A percentile compares a stretch with the other conserved stretches of the same genome.
phyloP scores from a whole-genome alignment of 2,888 invertebrate species.

The Metallyticus violacea region DNA sequence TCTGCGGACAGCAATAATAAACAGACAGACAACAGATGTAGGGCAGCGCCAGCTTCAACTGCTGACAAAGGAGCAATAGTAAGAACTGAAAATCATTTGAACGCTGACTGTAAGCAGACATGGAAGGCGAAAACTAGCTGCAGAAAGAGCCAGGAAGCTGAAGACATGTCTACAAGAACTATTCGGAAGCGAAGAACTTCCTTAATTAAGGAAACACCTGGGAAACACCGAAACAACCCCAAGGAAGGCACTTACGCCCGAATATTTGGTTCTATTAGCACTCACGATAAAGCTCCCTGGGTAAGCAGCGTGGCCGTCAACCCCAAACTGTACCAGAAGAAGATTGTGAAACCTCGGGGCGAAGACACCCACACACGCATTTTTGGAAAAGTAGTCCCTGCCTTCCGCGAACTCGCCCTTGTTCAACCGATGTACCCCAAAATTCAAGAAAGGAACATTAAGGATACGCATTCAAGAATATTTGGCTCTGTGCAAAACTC shows the following conservation, averaged over 20 bases:
- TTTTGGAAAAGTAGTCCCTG: background rate
- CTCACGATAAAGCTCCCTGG: background rate
- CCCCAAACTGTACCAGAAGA: background rate
- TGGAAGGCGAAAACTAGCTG: too few relatives aligned
- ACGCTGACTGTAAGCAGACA: background rate
- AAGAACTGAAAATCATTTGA: too few relatives aligned
- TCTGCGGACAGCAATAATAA: background rate
- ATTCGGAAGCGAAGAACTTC: background rate
- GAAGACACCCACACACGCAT: background rate
- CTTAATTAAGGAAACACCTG: background rate
- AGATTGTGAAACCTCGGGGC: background rate
- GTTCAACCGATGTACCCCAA: background rate
- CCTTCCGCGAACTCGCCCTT: background rate
- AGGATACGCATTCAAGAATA: background rate
- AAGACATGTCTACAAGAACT: background rate
- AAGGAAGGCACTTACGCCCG: background rate
- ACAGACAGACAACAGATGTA: too few relatives aligned
- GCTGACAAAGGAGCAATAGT: too few relatives aligned
- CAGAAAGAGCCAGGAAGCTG: too few relatives aligned
- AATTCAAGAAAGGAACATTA: background rate
- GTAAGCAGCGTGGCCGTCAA: background rate
- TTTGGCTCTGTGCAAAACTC: background rate
- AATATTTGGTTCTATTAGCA: background rate
- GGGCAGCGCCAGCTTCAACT: too few relatives aligned
- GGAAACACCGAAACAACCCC: background rate